Percentiles rank a stretch among this genome's conserved stretches.
These are phyloP conservation scores for Pristionchus entomophagus DNA, from an alignment of 2,888 invertebrate species.

Conservation along the genomic window DNA sequence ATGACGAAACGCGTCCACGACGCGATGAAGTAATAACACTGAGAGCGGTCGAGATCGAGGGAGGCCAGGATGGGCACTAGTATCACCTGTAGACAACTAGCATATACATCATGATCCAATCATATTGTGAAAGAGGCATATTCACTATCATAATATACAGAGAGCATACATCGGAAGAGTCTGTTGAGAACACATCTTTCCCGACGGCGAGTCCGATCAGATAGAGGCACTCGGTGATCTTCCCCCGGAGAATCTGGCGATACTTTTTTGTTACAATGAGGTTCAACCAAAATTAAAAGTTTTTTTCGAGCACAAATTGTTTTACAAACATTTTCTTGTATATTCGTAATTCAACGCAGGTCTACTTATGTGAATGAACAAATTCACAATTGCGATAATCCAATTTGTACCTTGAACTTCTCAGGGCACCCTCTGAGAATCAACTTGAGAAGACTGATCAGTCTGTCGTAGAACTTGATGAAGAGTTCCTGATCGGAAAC, in stretches of 20 bases:
- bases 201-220: constrained; percentile 87
- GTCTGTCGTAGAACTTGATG: constrained; percentile 90
- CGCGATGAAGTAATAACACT: constrained; percentile 94
- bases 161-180: too few species aligned
- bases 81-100: constrained; percentile 45
- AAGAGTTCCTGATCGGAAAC: constrained; percentile 98
- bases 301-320: not conserved
- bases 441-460: constrained; percentile 92
- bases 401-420: constrained; percentile 52
- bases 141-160: too few species aligned
- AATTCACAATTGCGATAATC: not conserved
- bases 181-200: constrained; percentile 84
- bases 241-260: constrained; percentile 91
- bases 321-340: not conserved
- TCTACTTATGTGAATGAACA: not conserved
- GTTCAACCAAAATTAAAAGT: not conserved
- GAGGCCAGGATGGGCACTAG: constrained; percentile 56
- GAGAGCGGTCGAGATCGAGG: constrained; percentile 62
- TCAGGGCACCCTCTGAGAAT: constrained; percentile 83
- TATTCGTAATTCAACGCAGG: not conserved
- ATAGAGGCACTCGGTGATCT: constrained; percentile 98
- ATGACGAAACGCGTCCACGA: constrained; percentile 99
- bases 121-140: too few species aligned
- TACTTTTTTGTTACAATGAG: not conserved
- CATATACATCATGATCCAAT: too few species aligned